Evolutionary conservation across 2,888 invertebrate species (phyloP).

Genomic region (Gari tellinella): DNA sequence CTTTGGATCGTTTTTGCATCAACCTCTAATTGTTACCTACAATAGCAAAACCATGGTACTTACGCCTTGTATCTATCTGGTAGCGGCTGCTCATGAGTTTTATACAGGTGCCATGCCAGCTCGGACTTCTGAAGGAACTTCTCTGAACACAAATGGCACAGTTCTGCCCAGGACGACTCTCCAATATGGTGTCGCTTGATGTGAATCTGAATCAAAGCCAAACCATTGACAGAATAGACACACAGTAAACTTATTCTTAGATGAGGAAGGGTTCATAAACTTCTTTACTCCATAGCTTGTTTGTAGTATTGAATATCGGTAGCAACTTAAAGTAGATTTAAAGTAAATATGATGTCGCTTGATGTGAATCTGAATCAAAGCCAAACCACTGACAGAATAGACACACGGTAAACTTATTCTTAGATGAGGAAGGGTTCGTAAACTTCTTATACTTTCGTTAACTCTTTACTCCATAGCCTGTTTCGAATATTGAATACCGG

Average conservation of each 20-base stretch:
- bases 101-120: slow-evolving; percentile 55
- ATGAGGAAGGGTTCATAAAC: too few species aligned
- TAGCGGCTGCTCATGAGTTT: slow-evolving; percentile 38
- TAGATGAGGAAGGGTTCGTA: too few species aligned
- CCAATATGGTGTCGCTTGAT: slow-evolving; percentile 54
- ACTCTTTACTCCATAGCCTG: too few species aligned
- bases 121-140: slow-evolving; percentile 58
- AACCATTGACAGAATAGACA: not conserved
- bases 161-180: slow-evolving; percentile 51
- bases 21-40: too few species aligned
- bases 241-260: not conserved
- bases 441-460: too few species aligned
- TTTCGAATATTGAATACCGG: too few species aligned
- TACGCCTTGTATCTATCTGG: slow-evolving; percentile 58
- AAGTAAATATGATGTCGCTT: slow-evolving; percentile 53
- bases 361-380: slow-evolving; percentile 45
- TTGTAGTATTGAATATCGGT: too few species aligned
- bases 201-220: slow-evolving; percentile 49
- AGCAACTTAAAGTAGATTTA: too few species aligned
- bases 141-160: slow-evolving; percentile 61
- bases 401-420: not conserved
- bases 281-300: too few species aligned
- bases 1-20: too few species aligned
- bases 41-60: slow-evolving; percentile 4
- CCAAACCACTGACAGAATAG: not conserved